A percentile compares a stretch with the other conserved stretches of the same genome.
Conservation (phyloP, 2,888 invertebrate species). For the Synergus gifuensis region DNA sequence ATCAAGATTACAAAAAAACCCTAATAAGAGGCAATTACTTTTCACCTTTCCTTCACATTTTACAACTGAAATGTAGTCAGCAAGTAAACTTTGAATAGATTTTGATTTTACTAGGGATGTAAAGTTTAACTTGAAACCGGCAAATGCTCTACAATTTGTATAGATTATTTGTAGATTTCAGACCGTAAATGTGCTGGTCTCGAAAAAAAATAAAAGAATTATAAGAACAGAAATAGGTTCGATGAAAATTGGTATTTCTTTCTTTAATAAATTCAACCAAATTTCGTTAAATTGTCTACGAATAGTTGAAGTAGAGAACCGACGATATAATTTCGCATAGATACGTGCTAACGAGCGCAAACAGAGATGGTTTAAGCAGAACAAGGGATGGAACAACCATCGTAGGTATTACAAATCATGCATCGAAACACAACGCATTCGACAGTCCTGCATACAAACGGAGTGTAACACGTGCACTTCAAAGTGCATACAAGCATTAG, state of each 20-base stretch:
- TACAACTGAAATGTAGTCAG: background rate
- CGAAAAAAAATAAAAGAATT: background rate
- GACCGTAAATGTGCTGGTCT: background rate
- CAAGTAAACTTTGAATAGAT: background rate
- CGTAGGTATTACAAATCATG: slow-evolving; percentile 62
- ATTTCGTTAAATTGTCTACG: slow-evolving; percentile 5
- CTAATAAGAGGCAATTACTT: background rate
- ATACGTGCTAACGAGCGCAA: slow-evolving; percentile 62
- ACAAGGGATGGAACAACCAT: slow-evolving; percentile 54
- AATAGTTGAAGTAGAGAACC: slow-evolving; percentile 44
- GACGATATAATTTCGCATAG: slow-evolving; percentile 60
- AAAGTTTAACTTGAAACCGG: background rate
- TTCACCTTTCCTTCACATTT: background rate
- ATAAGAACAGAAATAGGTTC: background rate
- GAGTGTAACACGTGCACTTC: slow-evolving; percentile 43
- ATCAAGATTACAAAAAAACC: slow-evolving; percentile 13
- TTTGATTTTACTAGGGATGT: background rate
- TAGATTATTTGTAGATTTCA: background rate
- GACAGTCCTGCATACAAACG: slow-evolving; percentile 44
- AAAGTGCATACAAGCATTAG: slow-evolving; percentile 14
- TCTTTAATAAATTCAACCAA: background rate
- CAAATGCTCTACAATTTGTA: background rate
- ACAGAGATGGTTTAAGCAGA: slow-evolving; percentile 62
- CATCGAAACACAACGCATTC: slow-evolving; percentile 56
- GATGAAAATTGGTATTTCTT: background rate